Percentiles rank a stretch among this genome's conserved stretches.
Conservation (phyloP, 2,113 vertebrate species). For the Macrotis lagotis region DNA sequence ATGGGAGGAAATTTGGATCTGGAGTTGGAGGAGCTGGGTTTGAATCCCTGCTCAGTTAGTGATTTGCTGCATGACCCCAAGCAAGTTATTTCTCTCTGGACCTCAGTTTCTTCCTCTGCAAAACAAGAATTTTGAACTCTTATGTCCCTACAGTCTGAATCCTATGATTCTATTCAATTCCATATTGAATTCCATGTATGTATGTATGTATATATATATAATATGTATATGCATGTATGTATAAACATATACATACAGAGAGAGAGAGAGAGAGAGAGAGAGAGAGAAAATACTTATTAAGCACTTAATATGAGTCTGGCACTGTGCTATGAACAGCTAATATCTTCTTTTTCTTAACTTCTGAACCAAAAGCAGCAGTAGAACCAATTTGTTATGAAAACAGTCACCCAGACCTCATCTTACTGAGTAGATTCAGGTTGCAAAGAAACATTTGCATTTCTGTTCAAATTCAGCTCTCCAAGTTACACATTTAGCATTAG, state of each 20-base stretch:
- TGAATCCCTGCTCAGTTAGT: neutral
- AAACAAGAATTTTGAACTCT: no score
- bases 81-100: neutral
- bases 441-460: accelerated
- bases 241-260: neutral
- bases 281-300: neutral
- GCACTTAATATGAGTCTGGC: neutral
- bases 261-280: neutral
- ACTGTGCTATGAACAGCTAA: neutral
- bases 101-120: no score
- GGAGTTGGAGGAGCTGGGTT: neutral
- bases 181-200: no score
- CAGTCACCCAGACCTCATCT: accelerated
- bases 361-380: neutral
- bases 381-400: accelerated
- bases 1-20: neutral
- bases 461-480: neutral
- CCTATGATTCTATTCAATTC: no score
- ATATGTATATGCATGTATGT: no score
- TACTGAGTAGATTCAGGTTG: accelerated
- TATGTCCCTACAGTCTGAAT: no score
- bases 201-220: no score
- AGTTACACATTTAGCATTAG: accelerated
- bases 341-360: neutral
- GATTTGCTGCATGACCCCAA: neutral